Percentiles rank a stretch among this genome's conserved stretches.
Evolutionary conservation across 2,888 invertebrate species (phyloP).

Genomic region (Drosophila paranaensis): DNA sequence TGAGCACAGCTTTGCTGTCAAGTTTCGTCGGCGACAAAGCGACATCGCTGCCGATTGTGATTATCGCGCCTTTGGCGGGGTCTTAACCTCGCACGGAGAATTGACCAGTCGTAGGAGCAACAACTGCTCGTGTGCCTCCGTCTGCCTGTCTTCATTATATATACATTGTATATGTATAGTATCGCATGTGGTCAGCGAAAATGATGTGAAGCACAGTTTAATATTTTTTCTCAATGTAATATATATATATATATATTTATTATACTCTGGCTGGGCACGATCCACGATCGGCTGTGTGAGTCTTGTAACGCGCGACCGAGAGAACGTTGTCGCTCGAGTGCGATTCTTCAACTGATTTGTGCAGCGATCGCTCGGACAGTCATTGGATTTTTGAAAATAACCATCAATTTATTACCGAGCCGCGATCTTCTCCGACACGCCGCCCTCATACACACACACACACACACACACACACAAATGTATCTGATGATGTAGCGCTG

Average conservation of each 20-base stretch:
- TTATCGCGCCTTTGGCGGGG: constrained; percentile 80
- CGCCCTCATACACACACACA: too few relatives aligned
- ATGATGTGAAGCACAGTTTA: constrained; percentile 32
- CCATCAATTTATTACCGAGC: constrained; percentile 75
- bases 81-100: constrained; percentile 79
- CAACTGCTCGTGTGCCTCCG: constrained; percentile 46
- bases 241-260: neutral
- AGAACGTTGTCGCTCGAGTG: constrained; percentile 82
- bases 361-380: constrained; percentile 83
- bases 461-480: constrained; percentile 10
- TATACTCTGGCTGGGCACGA: constrained; percentile 2
- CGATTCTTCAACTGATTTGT: constrained; percentile 84
- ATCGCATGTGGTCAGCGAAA: neutral
- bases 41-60: constrained; percentile 69
- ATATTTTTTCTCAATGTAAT: constrained; percentile 15
- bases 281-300: constrained; percentile 6
- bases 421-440: constrained; percentile 12
- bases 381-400: constrained; percentile 84
- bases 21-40: constrained; percentile 28
- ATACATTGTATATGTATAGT: constrained; percentile 7
- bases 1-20: constrained; percentile 11
- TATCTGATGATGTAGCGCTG: constrained; percentile 42
- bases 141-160: constrained; percentile 12
- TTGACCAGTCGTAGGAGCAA: constrained; percentile 52
- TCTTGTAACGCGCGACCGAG: constrained; percentile 24